These are phyloP conservation scores for Temnothorax ravouxi DNA, from an alignment of 2,888 invertebrate genomes.

Conservation along the genomic window DNA sequence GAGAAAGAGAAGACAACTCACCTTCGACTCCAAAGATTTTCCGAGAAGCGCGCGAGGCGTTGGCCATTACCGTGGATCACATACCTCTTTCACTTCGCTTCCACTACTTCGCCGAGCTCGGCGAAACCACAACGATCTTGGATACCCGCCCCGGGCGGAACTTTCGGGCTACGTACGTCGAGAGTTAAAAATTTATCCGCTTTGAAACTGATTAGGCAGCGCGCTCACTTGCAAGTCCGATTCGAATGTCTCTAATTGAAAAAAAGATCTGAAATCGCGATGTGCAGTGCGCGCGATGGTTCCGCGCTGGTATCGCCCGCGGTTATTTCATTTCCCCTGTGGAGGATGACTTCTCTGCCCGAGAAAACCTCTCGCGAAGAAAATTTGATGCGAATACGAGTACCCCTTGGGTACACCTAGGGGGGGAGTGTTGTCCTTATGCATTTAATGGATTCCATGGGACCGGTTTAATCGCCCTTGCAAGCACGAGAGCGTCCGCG, in stretches of 20 bases:
- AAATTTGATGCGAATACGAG: conserved; percentile 44
- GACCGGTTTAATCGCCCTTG: conserved; percentile 49
- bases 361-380: conserved; percentile 28
- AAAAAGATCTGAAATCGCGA: conserved; percentile 54
- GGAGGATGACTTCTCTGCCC: conserved; percentile 9
- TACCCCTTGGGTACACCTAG: conserved; percentile 12
- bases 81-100: conserved; percentile 66
- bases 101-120: conserved; percentile 34
- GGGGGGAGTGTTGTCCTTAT: conserved; percentile 45
- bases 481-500: conserved; percentile 28
- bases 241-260: conserved; percentile 59
- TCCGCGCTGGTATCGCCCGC: neutral
- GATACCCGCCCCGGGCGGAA: conserved; percentile 56
- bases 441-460: conserved; percentile 55
- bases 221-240: conserved; percentile 19
- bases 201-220: conserved; percentile 68
- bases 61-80: conserved; percentile 77
- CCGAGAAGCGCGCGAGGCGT: conserved; percentile 64
- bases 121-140: neutral
- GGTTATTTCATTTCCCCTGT: conserved; percentile 37
- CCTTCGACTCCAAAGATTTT: conserved; percentile 74
- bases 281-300: neutral
- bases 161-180: conserved; percentile 54
- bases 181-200: conserved; percentile 75
- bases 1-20: conserved; percentile 60